Conservation (phyloP, 2,797 vertebrate genomes). For the Coregonus suidteri region DNA sequence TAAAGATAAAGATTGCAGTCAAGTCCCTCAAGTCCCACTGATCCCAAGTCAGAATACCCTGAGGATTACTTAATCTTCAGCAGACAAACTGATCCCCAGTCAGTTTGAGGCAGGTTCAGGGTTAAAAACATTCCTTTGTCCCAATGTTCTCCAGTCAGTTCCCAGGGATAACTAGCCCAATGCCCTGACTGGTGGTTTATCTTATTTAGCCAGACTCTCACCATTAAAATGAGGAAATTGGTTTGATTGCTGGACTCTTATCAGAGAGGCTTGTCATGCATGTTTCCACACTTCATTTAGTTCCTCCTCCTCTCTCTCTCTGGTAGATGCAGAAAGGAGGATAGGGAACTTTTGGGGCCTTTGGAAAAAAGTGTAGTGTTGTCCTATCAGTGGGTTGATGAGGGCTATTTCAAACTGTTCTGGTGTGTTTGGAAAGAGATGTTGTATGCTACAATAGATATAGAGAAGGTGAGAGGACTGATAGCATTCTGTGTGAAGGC, state of each 20-base stretch:
- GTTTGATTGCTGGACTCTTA: constrained; percentile 37
- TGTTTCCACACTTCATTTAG: constrained; percentile 27
- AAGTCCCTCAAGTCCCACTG: not conserved
- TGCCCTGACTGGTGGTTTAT: constrained; percentile 56
- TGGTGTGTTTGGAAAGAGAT: too few species aligned
- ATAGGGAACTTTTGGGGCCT: too few species aligned
- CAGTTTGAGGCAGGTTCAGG: too few species aligned
- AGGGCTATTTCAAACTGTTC: too few species aligned
- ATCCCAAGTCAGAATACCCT: constrained; percentile 4
- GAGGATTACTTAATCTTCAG: too few species aligned
- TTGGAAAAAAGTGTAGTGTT: too few species aligned
- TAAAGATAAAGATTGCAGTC: constrained; percentile 27
- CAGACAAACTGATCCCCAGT: too few species aligned
- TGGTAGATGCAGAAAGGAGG: not conserved
- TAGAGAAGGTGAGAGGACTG: too few species aligned
- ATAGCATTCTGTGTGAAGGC: too few species aligned
- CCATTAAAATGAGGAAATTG: constrained; percentile 42
- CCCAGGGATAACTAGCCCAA: constrained; percentile 22
- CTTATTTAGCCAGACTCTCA: constrained; percentile 55
- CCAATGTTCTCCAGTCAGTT: not conserved
- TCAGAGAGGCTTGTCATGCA: constrained; percentile 45
- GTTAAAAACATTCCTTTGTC: not conserved
- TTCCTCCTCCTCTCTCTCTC: not conserved
- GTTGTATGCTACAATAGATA: too few species aligned
- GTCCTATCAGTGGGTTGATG: too few species aligned